phyloP scores from a whole-genome alignment of 1,140 invertebrate genomes.

The Caenorhabditis briggsae region DNA sequence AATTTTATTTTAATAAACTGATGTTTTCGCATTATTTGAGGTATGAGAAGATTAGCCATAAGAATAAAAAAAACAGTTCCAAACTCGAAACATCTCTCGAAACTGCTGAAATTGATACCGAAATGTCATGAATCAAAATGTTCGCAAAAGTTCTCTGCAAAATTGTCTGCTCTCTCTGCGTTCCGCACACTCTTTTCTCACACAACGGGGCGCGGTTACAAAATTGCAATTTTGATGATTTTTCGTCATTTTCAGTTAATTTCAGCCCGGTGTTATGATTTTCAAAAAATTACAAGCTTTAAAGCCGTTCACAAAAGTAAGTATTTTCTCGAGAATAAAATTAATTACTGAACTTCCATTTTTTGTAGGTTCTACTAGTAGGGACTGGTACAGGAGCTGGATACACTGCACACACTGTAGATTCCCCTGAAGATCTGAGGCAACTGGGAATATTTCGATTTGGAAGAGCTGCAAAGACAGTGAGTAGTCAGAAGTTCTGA shows the following conservation, averaged over 20 bases:
- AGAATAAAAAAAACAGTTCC: too few species aligned
- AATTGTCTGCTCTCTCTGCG: background rate
- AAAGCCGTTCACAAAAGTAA: conserved; percentile 30
- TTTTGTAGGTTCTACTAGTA: conserved; percentile 2
- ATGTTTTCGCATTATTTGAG: too few species aligned
- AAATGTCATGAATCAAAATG: background rate
- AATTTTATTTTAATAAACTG: too few species aligned
- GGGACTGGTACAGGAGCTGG: conserved; percentile 8
- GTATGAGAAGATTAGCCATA: too few species aligned
- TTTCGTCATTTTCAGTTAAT: conserved; percentile 17
- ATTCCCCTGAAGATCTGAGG: conserved; percentile 22
- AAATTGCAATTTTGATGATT: background rate
- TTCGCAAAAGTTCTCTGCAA: background rate
- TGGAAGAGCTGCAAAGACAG: conserved; percentile 63
- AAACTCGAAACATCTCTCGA: too few species aligned
- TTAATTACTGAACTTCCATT: background rate
- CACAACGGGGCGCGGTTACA: background rate
- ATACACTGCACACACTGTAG: conserved; percentile 25
- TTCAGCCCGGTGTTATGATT: conserved; percentile 44
- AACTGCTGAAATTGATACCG: background rate
- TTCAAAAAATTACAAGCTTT: conserved; percentile 10
- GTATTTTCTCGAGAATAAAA: background rate
- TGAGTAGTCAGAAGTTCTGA: conserved; percentile 44
- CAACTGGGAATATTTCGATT: conserved; percentile 59
- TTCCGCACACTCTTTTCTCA: background rate